Conservation (phyloP, 2,113 vertebrate species). For the Gorsachius goisagi region DNA sequence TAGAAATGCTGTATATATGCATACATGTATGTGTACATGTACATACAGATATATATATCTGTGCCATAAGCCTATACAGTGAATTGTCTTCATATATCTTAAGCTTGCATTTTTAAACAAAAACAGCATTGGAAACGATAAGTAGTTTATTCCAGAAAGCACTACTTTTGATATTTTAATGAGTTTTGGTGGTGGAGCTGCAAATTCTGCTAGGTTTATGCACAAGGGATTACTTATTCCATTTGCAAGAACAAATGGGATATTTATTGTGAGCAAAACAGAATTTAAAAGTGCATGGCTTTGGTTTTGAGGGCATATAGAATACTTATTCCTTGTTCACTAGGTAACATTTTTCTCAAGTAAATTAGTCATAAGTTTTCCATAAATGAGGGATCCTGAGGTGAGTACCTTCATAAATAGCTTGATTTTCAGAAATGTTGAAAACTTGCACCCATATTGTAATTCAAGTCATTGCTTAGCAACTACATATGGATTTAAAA, state of each 20-base stretch:
- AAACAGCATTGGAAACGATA: not conserved
- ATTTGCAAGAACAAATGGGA: not conserved
- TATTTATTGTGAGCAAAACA: not conserved
- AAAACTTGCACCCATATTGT: not conserved
- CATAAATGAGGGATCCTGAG: not conserved
- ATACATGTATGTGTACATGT: not conserved
- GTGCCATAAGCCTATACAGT: not conserved
- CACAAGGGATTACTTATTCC: conserved; percentile 3
- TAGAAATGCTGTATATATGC: not conserved
- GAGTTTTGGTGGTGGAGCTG: not conserved
- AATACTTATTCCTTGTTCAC: not conserved
- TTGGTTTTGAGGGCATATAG: not conserved
- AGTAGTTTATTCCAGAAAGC: not conserved
- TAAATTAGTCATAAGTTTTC: not conserved
- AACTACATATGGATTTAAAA: not conserved
- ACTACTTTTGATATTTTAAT: conserved; percentile 3
- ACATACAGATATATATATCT: not conserved
- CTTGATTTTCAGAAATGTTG: not conserved
- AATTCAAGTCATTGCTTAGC: not conserved
- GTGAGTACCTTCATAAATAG: not conserved
- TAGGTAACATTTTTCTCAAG: not conserved
- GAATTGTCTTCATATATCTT: not conserved
- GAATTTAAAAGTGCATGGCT: not conserved
- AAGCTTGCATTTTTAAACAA: not conserved
- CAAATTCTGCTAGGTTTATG: conserved; percentile 4